Conservation (phyloP, 1,140 invertebrate species). For the Dendroctonus ponderosae region DNA sequence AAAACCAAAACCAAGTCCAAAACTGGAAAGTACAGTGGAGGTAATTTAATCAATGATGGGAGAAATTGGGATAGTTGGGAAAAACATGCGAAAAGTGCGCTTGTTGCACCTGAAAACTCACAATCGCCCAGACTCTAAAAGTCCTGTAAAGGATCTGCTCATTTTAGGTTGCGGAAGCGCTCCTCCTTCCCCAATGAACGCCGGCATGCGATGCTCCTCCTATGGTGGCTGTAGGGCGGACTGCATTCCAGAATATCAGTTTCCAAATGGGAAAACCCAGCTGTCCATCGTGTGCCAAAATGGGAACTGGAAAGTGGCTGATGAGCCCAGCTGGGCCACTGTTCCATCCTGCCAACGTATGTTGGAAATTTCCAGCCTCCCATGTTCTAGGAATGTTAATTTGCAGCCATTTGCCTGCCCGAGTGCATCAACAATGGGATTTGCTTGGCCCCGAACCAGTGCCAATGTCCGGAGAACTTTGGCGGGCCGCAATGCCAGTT, state of each 20-base stretch:
- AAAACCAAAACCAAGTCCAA: slow-evolving; percentile 15
- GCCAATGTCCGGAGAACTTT: slow-evolving; percentile 70
- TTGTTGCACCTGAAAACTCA: neutral
- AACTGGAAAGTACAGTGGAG: slow-evolving; percentile 6
- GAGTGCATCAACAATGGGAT: slow-evolving; percentile 77
- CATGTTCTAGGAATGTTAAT: slow-evolving; percentile 32
- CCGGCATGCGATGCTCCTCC: slow-evolving; percentile 51
- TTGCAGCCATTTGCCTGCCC: slow-evolving; percentile 68
- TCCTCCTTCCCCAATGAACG: slow-evolving; percentile 51
- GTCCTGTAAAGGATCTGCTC: neutral
- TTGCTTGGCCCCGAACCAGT: slow-evolving; percentile 68
- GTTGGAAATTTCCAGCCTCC: slow-evolving; percentile 26
- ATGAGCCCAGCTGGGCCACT: slow-evolving; percentile 51
- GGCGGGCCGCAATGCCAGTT: slow-evolving; percentile 74
- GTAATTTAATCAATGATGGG: neutral
- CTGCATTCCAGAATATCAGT: slow-evolving; percentile 59
- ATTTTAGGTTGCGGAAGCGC: slow-evolving; percentile 28
- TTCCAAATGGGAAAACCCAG: slow-evolving; percentile 58
- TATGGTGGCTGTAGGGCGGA: slow-evolving; percentile 56
- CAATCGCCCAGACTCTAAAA: neutral
- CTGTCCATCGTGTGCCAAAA: slow-evolving; percentile 57
- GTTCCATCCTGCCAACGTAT: slow-evolving; percentile 66
- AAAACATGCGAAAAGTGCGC: too few species aligned
- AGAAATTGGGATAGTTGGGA: too few species aligned
- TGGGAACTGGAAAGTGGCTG: slow-evolving; percentile 59